Percentiles rank a stretch among this genome's conserved stretches.
These are phyloP conservation scores for Hydractinia symbiolongicarpus DNA, from an alignment of 30 jellyfish, hydroid and myxozoan species.

Conservation along the genomic window DNA sequence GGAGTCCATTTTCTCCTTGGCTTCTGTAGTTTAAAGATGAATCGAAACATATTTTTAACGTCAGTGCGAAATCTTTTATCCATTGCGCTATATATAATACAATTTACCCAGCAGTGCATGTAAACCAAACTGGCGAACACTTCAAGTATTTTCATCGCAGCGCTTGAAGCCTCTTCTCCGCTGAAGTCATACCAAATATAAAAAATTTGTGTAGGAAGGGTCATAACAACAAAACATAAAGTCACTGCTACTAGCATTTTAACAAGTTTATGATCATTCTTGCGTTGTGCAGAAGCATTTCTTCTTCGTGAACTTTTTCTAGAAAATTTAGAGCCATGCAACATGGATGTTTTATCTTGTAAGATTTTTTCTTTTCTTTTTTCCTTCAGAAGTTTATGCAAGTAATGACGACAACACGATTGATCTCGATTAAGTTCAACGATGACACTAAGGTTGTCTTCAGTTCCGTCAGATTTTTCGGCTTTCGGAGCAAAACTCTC, in stretches of 20 bases:
- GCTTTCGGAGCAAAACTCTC: neutral
- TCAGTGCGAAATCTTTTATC: conserved; percentile 32
- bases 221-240: conserved; percentile 22
- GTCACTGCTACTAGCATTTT: conserved; percentile 32
- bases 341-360: neutral
- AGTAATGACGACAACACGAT: neutral
- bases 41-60: conserved; percentile 3
- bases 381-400: neutral
- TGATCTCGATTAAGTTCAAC: neutral
- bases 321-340: neutral
- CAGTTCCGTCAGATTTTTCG: neutral
- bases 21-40: neutral
- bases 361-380: neutral
- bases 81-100: conserved; percentile 32
- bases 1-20: neutral
- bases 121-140: conserved; percentile 26
- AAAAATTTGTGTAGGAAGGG: conserved; percentile 30
- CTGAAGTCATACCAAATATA: conserved; percentile 17
- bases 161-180: neutral
- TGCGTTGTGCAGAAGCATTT: neutral
- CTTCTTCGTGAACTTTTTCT: neutral
- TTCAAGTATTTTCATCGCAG: neutral
- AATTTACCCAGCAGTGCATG: conserved; percentile 25
- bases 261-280: conserved; percentile 14
- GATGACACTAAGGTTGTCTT: neutral